Base-by-base conservation (phyloP, 2,113 vertebrate species). In the Ictalurus furcatus region DNA sequence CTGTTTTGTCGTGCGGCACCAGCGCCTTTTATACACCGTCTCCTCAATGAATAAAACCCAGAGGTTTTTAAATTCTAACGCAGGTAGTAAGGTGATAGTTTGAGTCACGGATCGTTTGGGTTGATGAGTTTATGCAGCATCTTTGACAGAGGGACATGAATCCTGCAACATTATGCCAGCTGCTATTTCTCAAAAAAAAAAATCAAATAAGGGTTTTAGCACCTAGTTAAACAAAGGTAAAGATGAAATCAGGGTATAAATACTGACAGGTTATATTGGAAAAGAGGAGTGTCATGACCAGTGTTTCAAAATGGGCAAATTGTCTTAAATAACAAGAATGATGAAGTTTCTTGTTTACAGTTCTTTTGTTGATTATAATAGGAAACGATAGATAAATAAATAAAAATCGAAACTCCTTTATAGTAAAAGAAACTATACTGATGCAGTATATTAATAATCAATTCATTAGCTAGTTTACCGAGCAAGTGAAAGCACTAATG, bases 81-180 rank as follows among this genome's bases (percentile, higher is more conserved):
- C 9, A 90, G 37, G 73, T 69, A 59, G 88, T 90, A 90, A 92
- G 85, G 13, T n/a, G 91, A 92, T 90, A 89, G 86, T 58, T 88
- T 61, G 54, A 76, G 67, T 67, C 65, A 69, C 44, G n/a, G 84
- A 54, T 79, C 6, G 13, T 14, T 44, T 52, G 83, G 82, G 56
- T 34, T 54, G 40, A 56, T 88, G 89, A 61, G 84, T 90, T 89
- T 91, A 92, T 90, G 85, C 90, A 92, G 89, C 56, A 30, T 90
- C 78, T 89, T 84, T 30, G 65, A 40, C 71, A 65, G 21, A 56
- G 73, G 78, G 67, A 85, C 21, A 54, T 63, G 54, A 84, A 52
- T 40, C 71, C 48, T 59, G 14, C 21, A 81, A 73, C 48, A 30
- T n/a, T 19, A 17, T 65, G 59, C n/a, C 59, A 58, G 30, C 30